These are phyloP conservation scores for Pachydiplax longipennis DNA, from an alignment of 2,888 invertebrate genomes.

Conservation along the genomic window DNA sequence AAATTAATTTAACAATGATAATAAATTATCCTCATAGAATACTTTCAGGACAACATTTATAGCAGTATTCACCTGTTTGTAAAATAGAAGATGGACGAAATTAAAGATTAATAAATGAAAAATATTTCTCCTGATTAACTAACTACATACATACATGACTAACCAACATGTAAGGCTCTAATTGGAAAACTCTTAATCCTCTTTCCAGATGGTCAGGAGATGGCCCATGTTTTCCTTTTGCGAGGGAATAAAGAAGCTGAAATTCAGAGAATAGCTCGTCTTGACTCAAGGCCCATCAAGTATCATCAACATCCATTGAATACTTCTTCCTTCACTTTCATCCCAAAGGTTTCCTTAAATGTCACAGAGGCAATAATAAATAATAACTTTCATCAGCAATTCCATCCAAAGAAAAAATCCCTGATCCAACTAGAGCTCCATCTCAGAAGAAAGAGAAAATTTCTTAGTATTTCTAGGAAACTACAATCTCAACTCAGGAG, in stretches of 20 bases:
- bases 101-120: neutral
- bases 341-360: neutral
- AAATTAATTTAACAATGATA: too few relatives aligned
- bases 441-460: neutral
- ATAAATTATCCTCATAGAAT: too few relatives aligned
- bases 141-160: too few relatives aligned
- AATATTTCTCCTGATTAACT: neutral
- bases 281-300: neutral
- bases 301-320: neutral
- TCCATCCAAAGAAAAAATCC: neutral
- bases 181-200: neutral
- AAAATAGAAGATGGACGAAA: neutral
- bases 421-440: neutral
- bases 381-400: neutral
- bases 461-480: neutral
- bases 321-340: neutral
- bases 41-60: too few relatives aligned
- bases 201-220: neutral
- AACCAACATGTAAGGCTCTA: too few relatives aligned
- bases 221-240: conserved; percentile 6
- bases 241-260: neutral
- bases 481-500: neutral
- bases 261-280: neutral
- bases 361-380: neutral
- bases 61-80: neutral